Base-by-base conservation (phyloP, 2,113 vertebrate species). In the Meles meles region DNA sequence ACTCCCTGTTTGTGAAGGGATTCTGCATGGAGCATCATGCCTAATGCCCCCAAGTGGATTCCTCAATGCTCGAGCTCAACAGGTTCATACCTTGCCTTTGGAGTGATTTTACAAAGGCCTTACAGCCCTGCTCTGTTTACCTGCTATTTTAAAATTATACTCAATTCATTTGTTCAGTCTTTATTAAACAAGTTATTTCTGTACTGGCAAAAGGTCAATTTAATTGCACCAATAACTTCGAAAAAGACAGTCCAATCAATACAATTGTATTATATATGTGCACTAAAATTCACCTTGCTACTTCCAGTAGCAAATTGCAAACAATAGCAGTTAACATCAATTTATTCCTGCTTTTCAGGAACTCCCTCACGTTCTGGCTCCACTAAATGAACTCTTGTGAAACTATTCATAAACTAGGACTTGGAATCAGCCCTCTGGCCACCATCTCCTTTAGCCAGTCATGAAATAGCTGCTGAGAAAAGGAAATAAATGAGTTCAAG, bases 401-500 rank as follows among this genome's bases (percentile, higher is more conserved):
- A 85, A 92, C n/a, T 39, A 88, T 2, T 94, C 90, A 84, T 96
- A 97, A 97, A 34, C 47, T 93, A 92, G 63, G 37, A 81, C 84
- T 97, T 97, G 96, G 98, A 98, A 98, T 98, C 93, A 98, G 96
- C 95, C 85, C 69, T 63, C 95, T 95, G 86, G 15, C 63, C 12
- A 94, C 69, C 42, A 69, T 61, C 80, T 92, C 39, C 79, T 92
- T 90, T 52, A 94, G 84, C 74, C 87, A 93, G 81, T 31, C 49
- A 27, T 55, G 76, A 89, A 76, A 93, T 63, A 71, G 85, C 25
- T 87, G 59, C 55, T 63, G 55, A 65, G 95, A 42, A 42, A 82
- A 88, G 12, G 23, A 20, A 93, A 69, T 31, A 88, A 71, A 89
- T 72, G 31, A 95, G 59, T 34, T 44, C 5, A 44, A 77, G 6